Percentiles rank a stretch among this genome's conserved stretches.
phyloP scores from a whole-genome alignment of 2,888 invertebrate genomes.

The Salticus scenicus region DNA sequence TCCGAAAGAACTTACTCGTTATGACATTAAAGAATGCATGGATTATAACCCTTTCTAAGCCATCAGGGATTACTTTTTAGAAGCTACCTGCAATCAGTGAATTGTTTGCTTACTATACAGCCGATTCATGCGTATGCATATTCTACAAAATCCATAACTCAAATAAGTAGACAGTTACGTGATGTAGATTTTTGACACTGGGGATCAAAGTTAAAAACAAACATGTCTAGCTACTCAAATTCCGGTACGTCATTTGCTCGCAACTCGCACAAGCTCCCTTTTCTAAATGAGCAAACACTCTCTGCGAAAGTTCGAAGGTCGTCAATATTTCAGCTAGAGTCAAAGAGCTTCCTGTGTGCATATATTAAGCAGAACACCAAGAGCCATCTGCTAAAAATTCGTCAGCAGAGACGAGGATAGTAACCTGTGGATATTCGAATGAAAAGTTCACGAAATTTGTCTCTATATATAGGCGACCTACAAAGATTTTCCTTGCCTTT shows the following conservation, averaged over 20 bases:
- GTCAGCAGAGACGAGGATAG: not conserved
- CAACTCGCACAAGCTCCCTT: not conserved
- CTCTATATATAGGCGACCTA: no score
- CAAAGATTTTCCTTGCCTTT: no score
- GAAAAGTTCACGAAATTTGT: no score
- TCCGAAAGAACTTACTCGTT: no score
- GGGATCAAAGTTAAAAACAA: not conserved
- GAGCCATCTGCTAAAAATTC: not conserved
- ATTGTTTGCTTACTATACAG: not conserved
- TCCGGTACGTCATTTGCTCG: not conserved
- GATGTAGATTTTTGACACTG: not conserved
- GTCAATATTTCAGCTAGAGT: not conserved
- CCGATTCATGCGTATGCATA: no score
- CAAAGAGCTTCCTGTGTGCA: not conserved
- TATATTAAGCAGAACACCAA: not conserved
- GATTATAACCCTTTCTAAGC: no score
- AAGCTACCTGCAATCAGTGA: no score
- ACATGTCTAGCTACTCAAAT: not conserved
- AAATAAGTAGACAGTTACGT: not conserved
- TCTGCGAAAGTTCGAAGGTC: slow-evolving; percentile 1
- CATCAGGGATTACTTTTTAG: no score
- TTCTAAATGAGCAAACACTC: not conserved
- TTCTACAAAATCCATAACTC: not conserved
- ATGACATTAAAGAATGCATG: no score
- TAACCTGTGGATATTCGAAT: not conserved